These are phyloP conservation scores for Basileuterus tristriatus DNA, from an alignment of 2,797 vertebrate genomes.

Conservation along the genomic window DNA sequence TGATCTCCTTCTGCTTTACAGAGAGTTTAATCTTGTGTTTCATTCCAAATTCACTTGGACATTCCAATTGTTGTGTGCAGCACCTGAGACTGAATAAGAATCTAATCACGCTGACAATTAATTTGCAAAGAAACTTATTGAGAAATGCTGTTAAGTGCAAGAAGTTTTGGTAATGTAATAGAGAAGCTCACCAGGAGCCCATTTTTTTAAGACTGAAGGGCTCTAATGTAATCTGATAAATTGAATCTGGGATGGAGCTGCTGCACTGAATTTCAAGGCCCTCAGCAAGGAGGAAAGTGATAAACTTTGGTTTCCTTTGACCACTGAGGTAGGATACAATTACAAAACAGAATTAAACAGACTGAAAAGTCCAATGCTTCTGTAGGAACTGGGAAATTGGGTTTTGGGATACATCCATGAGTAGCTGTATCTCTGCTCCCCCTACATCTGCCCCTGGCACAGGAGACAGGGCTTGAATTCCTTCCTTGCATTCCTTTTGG, in stretches of 20 bases:
- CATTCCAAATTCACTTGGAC: neutral
- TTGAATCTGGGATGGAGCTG: neutral
- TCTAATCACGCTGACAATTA: neutral
- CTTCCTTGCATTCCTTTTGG: neutral
- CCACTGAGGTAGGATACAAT: neutral
- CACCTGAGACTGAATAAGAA: neutral
- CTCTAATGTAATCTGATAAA: constrained; percentile 9
- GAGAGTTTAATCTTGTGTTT: neutral
- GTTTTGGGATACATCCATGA: neutral
- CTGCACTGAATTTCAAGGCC: constrained; percentile 20
- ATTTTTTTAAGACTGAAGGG: neutral
- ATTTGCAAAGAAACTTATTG: constrained; percentile 16
- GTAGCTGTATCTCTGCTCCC: neutral
- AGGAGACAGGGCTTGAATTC: neutral
- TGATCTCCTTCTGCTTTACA: neutral
- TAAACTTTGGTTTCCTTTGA: neutral
- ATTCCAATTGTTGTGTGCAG: neutral
- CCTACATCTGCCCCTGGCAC: neutral
- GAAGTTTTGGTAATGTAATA: neutral
- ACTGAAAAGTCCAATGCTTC: neutral
- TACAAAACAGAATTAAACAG: neutral
- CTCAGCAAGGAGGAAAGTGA: neutral
- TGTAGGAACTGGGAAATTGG: neutral
- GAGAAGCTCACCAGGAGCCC: neutral
- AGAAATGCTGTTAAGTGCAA: neutral